Evolutionary conservation across 2,888 invertebrate genomes (phyloP), one percentile per base, ranked within the genome.

Genomic region (Nebria brevicollis): DNA sequence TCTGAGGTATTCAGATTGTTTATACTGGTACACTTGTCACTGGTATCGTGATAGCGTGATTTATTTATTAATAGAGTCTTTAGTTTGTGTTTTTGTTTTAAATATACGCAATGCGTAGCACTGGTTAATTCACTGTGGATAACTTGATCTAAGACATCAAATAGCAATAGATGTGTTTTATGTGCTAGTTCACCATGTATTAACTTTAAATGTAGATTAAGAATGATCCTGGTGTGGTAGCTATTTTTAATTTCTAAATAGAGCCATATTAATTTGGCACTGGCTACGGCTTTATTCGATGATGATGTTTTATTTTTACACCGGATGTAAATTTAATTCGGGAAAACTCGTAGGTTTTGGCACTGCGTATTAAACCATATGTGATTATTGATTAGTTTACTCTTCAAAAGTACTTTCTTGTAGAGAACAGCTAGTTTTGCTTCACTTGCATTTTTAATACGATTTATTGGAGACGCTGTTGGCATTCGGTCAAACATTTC

Each of bases 401-500:
- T 6, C 25, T 72, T 72, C 2, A 26, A 25, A 8, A 11, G 5
- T 7, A 72, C 26, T 72, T 26, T 72, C 26, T 25, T 3, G 11
- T 72, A 72, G 3, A 72, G 20, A 13, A 25, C 72, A 72, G 72
- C 72, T 34, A 72, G 26, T 72, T 25, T 72, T 72, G 72, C 72
- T 72, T 72, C 72, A 72, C n/a, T n/a, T n/a, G n/a, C n/a, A n/a
- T n/a, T n/a, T n/a, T n/a, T n/a, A n/a, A n/a, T n/a, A n/a, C n/a
- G 13, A 34, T 72, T 20, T 8, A 26, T 11, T 26, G 26, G 6
- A 72, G 7, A 8, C 5, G 43, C 43, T 43, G 43, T 43, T 6
- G 43, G 43, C 43, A 43, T 8, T 43, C 8, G 43, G 5, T 43
- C 6, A 43, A 43, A 43, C 43, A 43, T 43, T 5, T 6, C n/a